A percentile compares a stretch with the other conserved stretches of the same genome.
Conservation (phyloP, 2,113 vertebrate species). For the Nipponia nippon region DNA sequence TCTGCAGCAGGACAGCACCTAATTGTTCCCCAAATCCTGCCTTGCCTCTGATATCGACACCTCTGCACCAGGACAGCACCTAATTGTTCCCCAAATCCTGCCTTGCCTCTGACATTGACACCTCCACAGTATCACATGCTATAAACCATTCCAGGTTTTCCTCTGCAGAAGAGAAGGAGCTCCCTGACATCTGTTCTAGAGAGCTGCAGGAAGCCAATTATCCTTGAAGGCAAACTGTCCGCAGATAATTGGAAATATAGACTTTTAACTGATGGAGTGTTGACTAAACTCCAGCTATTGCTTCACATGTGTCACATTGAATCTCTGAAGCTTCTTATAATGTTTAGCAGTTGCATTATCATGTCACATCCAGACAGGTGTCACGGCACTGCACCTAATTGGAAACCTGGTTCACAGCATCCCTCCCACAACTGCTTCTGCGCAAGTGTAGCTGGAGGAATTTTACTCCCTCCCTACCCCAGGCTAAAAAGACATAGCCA, state of each 20-base stretch:
- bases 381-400: background rate
- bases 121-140: too few relatives aligned
- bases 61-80: background rate
- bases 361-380: slow-evolving; percentile 35
- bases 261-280: slow-evolving; percentile 60
- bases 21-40: background rate
- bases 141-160: background rate
- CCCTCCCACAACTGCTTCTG: background rate
- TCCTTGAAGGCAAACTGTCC: slow-evolving; percentile 52
- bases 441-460: rapidly evolving
- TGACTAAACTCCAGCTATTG: slow-evolving; percentile 47
- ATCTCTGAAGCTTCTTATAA: slow-evolving; percentile 13
- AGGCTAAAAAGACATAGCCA: background rate
- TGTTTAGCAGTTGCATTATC: slow-evolving; percentile 55
- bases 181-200: background rate
- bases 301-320: slow-evolving; percentile 24
- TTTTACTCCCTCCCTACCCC: background rate
- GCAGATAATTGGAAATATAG: slow-evolving; percentile 62
- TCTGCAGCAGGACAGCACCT: background rate
- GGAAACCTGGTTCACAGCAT: background rate
- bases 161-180: background rate
- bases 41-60: background rate
- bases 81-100: background rate
- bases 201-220: slow-evolving; percentile 68
- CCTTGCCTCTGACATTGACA: background rate